A percentile compares a stretch with the other conserved stretches of the same genome.
Evolutionary conservation across 2,113 vertebrate species (phyloP).

Genomic region (Sula dactylatra): DNA sequence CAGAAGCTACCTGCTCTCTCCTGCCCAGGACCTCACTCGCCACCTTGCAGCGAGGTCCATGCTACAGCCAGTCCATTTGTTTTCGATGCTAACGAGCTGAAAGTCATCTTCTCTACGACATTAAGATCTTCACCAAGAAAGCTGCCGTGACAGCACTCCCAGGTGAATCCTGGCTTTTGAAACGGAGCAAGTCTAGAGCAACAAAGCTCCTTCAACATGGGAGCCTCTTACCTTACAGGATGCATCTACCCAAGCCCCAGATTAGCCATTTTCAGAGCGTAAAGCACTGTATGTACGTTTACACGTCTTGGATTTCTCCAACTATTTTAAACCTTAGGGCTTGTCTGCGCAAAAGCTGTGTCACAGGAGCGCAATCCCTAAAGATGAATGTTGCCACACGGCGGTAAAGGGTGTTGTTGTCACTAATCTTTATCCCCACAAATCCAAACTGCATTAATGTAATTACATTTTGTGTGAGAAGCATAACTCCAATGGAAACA

Average conservation of each 20-base stretch:
- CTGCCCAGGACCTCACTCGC: background rate
- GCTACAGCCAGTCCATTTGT: background rate
- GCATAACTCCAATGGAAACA: background rate
- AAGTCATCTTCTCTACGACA: background rate
- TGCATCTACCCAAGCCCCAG: background rate
- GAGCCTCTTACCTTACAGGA: background rate
- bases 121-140: background rate
- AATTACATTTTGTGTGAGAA: background rate
- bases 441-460: background rate
- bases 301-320: background rate
- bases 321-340: background rate
- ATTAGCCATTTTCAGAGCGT: background rate
- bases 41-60: background rate
- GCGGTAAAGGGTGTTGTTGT: background rate
- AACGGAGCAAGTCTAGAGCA: background rate
- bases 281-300: fast-evolving
- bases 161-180: background rate
- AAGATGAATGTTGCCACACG: fast-evolving
- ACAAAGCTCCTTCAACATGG: background rate
- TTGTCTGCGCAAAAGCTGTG: background rate
- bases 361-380: background rate
- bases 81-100: background rate
- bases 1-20: background rate
- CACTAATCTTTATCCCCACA: background rate
- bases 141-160: fast-evolving